Evolutionary conservation across 30 jellyfish, hydroid and myxozoan genomes (phyloP).

Genomic region (Hydractinia symbiolongicarpus): DNA sequence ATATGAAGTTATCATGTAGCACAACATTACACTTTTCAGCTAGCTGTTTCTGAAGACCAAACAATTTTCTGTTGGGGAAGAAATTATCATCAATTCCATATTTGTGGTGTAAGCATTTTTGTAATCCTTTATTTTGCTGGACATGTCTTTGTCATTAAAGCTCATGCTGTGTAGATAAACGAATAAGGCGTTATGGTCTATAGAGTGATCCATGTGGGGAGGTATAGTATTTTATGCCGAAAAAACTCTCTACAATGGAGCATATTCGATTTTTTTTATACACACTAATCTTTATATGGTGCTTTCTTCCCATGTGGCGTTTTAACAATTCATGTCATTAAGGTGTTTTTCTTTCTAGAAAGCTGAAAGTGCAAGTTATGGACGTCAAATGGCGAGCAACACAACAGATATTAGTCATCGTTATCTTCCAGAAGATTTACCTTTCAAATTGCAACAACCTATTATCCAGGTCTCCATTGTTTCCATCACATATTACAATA

Average conservation of each 20-base stretch:
- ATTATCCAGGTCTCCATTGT: slow-evolving; percentile 45
- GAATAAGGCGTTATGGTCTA: no score
- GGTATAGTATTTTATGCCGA: no score
- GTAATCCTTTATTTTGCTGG: not conserved
- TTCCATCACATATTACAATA: not conserved
- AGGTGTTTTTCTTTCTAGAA: slow-evolving; percentile 33
- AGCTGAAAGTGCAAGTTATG: slow-evolving; percentile 78
- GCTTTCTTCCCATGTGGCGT: no score
- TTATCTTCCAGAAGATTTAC: slow-evolving; percentile 67
- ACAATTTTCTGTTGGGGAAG: slow-evolving; percentile 82
- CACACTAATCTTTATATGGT: no score
- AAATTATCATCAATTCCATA: slow-evolving; percentile 80
- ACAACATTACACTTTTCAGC: slow-evolving; percentile 9
- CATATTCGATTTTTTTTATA: no score
- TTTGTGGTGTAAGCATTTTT: slow-evolving; percentile 66
- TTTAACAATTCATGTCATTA: not conserved
- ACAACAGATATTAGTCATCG: slow-evolving; percentile 77
- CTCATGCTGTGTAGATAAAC: no score
- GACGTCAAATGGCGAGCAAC: slow-evolving; percentile 86
- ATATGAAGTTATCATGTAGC: no score
- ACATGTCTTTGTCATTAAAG: no score
- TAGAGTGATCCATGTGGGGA: no score
- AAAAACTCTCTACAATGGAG: no score
- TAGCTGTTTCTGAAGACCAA: slow-evolving; percentile 85
- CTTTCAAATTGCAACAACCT: slow-evolving; percentile 75